A percentile compares a stretch with the other conserved stretches of the same genome.
These are phyloP conservation scores for Platyura marginata DNA, from an alignment of 1,140 invertebrate genomes.

Conservation along the genomic window DNA sequence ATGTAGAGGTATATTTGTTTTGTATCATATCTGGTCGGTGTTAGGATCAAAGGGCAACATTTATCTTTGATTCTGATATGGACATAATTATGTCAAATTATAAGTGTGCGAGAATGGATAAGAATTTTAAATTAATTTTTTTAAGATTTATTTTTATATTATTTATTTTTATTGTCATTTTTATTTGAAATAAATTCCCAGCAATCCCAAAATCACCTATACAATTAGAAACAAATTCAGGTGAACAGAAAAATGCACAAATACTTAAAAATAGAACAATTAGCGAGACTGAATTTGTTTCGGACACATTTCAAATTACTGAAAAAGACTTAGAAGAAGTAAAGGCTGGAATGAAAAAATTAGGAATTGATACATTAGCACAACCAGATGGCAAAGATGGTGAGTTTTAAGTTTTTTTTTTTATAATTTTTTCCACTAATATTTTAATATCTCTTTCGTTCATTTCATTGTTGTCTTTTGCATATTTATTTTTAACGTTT, in stretches of 20 bases:
- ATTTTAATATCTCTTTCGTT: neutral
- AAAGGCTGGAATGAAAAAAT: conserved; percentile 44
- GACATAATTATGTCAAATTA: no score
- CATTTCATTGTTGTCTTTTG: neutral
- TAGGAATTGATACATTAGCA: conserved; percentile 29
- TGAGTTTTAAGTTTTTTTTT: neutral
- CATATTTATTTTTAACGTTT: neutral
- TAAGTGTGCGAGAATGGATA: no score
- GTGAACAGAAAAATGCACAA: conserved; percentile 11
- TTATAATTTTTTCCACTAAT: neutral
- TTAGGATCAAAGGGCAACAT: no score
- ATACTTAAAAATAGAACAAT: conserved; percentile 3
- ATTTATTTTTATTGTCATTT: conserved; percentile 3
- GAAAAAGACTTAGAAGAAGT: conserved; percentile 44
- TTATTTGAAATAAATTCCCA: conserved; percentile 5
- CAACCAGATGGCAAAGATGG: conserved; percentile 12
- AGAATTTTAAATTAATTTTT: no score
- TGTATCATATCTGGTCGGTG: no score
- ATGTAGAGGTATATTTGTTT: no score
- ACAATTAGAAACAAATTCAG: neutral
- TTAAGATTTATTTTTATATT: conserved; percentile 4
- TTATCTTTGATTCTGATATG: no score
- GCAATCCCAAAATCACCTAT: neutral
- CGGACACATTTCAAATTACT: conserved; percentile 40
- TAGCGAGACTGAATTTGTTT: conserved; percentile 40